phyloP scores from a whole-genome alignment of 2,888 invertebrate species.

The Cerastis leucographa region DNA sequence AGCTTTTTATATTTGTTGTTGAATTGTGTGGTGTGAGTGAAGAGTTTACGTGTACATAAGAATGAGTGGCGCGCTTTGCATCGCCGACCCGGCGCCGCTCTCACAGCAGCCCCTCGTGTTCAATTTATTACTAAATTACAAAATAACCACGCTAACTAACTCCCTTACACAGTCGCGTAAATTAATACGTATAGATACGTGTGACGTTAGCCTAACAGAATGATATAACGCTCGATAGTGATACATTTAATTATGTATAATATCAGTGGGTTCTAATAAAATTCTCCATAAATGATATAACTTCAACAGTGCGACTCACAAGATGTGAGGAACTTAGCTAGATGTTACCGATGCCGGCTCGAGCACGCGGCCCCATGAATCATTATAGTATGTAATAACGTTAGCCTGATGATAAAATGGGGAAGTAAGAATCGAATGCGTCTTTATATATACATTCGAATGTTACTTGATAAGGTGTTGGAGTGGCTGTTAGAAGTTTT shows the following conservation, averaged over 20 bases:
- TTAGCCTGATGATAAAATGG: slow-evolving; percentile 1
- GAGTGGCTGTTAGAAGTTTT: slow-evolving; percentile 13
- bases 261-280: slow-evolving; percentile 74
- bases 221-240: slow-evolving; percentile 72
- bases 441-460: background rate
- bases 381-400: slow-evolving; percentile 1
- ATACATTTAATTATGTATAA: slow-evolving; percentile 66
- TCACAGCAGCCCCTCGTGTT: slow-evolving; percentile 67
- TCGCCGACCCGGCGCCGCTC: slow-evolving; percentile 47
- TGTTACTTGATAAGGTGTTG: slow-evolving; percentile 15
- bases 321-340: slow-evolving; percentile 64
- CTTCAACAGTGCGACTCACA: slow-evolving; percentile 68
- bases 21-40: background rate
- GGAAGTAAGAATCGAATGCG: slow-evolving; percentile 18
- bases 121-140: slow-evolving; percentile 72
- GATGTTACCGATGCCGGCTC: slow-evolving; percentile 58
- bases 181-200: slow-evolving; percentile 64
- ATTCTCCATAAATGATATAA: slow-evolving; percentile 76
- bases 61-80: background rate
- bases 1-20: background rate
- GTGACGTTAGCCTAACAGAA: slow-evolving; percentile 73
- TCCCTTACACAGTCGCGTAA: slow-evolving; percentile 67
- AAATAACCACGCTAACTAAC: slow-evolving; percentile 69
- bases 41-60: background rate
- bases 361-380: slow-evolving; percentile 54